A percentile compares a stretch with the other conserved stretches of the same genome.
Evolutionary conservation across 1,140 invertebrate species (phyloP).

Genomic region (Drosophila auraria): DNA sequence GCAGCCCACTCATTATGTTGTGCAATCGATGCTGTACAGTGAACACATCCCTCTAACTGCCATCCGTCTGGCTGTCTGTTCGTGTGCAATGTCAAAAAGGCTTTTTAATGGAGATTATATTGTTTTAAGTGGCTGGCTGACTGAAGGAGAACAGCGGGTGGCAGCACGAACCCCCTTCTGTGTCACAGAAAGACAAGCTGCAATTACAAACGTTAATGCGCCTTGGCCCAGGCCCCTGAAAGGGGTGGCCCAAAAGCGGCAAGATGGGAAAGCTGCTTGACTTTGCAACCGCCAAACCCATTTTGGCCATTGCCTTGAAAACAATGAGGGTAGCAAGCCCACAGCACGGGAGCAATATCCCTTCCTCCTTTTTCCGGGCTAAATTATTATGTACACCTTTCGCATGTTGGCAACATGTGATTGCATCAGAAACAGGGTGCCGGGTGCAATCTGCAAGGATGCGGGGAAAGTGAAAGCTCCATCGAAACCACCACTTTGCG

Average conservation of each 20-base stretch:
- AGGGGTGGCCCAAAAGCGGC: no score
- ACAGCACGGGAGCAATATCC: slow-evolving; percentile 11
- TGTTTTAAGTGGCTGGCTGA: slow-evolving; percentile 76
- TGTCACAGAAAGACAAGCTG: slow-evolving; percentile 66
- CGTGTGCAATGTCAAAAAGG: slow-evolving; percentile 79
- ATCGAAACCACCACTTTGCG: slow-evolving; percentile 39
- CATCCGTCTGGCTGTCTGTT: slow-evolving; percentile 6
- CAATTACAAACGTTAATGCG: slow-evolving; percentile 83
- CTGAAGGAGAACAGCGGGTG: slow-evolving; percentile 19
- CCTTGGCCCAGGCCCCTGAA: slow-evolving; percentile 36
- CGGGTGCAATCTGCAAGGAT: neutral
- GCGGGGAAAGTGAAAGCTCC: slow-evolving; percentile 64
- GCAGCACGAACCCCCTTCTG: slow-evolving; percentile 31
- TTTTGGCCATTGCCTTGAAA: slow-evolving; percentile 60
- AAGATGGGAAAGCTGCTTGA: slow-evolving; percentile 49
- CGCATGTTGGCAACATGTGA: slow-evolving; percentile 80
- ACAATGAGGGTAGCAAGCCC: slow-evolving; percentile 39
- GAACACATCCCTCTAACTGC: slow-evolving; percentile 28
- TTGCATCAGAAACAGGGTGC: slow-evolving; percentile 57
- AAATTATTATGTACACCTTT: slow-evolving; percentile 81
- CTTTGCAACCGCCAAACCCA: slow-evolving; percentile 77
- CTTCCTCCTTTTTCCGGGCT: slow-evolving; percentile 31
- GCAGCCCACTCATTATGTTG: slow-evolving; percentile 54
- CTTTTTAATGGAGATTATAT: slow-evolving; percentile 84
- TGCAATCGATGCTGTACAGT: slow-evolving; percentile 54